A percentile compares a stretch with the other conserved stretches of the same genome.
phyloP scores from a whole-genome alignment of 2,888 invertebrate species.

The Cephus nigrinus region DNA sequence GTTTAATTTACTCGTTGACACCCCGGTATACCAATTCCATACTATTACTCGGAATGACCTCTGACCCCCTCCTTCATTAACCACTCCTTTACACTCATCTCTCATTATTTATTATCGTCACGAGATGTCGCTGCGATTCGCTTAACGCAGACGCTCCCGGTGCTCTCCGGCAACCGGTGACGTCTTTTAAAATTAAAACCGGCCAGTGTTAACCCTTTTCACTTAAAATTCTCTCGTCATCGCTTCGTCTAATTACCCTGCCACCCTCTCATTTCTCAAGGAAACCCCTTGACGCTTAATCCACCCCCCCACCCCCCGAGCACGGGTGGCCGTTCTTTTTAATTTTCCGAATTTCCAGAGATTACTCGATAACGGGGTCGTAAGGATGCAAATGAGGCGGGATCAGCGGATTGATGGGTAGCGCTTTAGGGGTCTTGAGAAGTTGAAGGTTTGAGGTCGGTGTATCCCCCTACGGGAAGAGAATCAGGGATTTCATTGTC shows the following conservation, averaged over 20 bases:
- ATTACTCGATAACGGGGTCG: slow-evolving; percentile 33
- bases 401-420: slow-evolving; percentile 45
- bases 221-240: background rate
- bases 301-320: too few species aligned
- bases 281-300: background rate
- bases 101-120: background rate
- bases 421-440: slow-evolving; percentile 14
- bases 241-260: background rate
- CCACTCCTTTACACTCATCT: background rate
- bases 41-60: background rate
- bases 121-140: background rate
- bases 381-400: slow-evolving; percentile 45
- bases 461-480: slow-evolving; percentile 59
- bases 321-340: background rate
- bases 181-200: background rate
- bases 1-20: background rate
- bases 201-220: background rate
- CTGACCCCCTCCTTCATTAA: background rate
- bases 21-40: too few species aligned
- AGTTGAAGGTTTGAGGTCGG: slow-evolving; percentile 22
- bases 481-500: slow-evolving; percentile 55
- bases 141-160: background rate
- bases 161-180: background rate
- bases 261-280: background rate
- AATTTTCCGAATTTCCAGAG: background rate